Percentiles rank a stretch among this genome's conserved stretches.
Evolutionary conservation across 2,888 invertebrate species (phyloP).

Genomic region (Protodeltote pygarga): DNA sequence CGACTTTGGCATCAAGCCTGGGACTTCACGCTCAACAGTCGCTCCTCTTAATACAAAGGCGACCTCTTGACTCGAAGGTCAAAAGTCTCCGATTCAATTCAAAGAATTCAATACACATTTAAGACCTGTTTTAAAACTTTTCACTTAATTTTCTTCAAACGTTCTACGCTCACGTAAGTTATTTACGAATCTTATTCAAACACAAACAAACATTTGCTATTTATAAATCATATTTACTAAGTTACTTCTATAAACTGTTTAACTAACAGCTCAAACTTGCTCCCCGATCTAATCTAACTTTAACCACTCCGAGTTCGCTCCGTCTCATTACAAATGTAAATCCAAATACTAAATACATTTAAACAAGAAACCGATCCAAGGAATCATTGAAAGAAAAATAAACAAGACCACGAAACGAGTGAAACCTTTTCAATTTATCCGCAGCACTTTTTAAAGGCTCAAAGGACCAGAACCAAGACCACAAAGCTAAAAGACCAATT

Average conservation of each 20-base stretch:
- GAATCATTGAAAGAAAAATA: constrained; percentile 35
- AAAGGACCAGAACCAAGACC: constrained; percentile 25
- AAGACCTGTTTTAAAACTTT: no score
- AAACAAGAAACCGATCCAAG: constrained; percentile 26
- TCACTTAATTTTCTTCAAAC: no score
- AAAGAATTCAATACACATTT: no score
- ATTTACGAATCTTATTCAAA: background rate
- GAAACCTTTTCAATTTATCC: constrained; percentile 41
- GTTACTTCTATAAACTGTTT: background rate
- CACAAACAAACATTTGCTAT: constrained; percentile 15
- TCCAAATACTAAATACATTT: constrained; percentile 11
- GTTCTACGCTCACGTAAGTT: background rate
- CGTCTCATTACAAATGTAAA: constrained; percentile 17
- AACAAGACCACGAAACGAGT: constrained; percentile 20
- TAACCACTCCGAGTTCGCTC: constrained; percentile 20
- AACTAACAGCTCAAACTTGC: constrained; percentile 14
- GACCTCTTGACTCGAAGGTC: no score
- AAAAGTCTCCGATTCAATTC: no score
- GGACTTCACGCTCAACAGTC: no score
- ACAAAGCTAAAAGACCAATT: no score
- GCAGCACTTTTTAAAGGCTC: constrained; percentile 30
- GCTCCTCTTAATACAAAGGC: no score
- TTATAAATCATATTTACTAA: constrained; percentile 20
- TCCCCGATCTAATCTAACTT: constrained; percentile 21
- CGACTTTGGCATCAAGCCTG: no score